A percentile compares a stretch with the other conserved stretches of the same genome.
Evolutionary conservation across 1,140 invertebrate genomes (phyloP).

Genomic region (Dufourea novaeangliae): DNA sequence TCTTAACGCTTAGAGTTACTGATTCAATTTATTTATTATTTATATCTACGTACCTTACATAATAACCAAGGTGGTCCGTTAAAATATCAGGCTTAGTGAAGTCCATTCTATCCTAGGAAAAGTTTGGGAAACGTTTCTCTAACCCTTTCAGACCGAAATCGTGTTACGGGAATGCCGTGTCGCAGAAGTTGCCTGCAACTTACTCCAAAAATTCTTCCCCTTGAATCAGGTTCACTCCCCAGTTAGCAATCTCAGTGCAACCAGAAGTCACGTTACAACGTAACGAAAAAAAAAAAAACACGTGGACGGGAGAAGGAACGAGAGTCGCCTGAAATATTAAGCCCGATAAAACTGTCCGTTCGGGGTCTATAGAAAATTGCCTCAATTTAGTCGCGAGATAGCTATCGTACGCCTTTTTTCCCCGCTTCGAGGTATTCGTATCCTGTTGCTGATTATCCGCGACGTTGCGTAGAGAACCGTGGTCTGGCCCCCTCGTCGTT

Average conservation of each 20-base stretch:
- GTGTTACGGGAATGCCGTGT: too few relatives aligned
- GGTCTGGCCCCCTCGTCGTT: conserved; percentile 9
- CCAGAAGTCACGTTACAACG: not conserved
- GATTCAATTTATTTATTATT: too few relatives aligned
- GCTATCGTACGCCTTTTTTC: conserved; percentile 32
- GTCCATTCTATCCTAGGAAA: too few relatives aligned
- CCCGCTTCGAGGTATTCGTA: conserved; percentile 42
- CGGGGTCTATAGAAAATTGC: conserved; percentile 45
- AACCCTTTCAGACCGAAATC: too few relatives aligned
- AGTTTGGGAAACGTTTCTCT: too few relatives aligned
- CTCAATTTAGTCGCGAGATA: conserved; percentile 47
- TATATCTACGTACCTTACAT: too few relatives aligned
- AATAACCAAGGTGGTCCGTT: too few relatives aligned
- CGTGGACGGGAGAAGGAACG: not conserved
- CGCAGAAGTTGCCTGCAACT: not conserved
- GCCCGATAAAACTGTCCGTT: conserved; percentile 19
- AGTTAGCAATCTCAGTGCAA: not conserved
- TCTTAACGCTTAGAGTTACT: too few relatives aligned
- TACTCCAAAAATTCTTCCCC: not conserved
- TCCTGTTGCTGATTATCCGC: conserved; percentile 52
- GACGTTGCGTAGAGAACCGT: conserved; percentile 32
- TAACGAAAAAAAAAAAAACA: not conserved
- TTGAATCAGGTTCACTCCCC: not conserved
- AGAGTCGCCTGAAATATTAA: conserved; percentile 29
- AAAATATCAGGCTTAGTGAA: too few relatives aligned